Evolutionary conservation across 2,113 vertebrate genomes (phyloP).

Genomic region (Martes martes): DNA sequence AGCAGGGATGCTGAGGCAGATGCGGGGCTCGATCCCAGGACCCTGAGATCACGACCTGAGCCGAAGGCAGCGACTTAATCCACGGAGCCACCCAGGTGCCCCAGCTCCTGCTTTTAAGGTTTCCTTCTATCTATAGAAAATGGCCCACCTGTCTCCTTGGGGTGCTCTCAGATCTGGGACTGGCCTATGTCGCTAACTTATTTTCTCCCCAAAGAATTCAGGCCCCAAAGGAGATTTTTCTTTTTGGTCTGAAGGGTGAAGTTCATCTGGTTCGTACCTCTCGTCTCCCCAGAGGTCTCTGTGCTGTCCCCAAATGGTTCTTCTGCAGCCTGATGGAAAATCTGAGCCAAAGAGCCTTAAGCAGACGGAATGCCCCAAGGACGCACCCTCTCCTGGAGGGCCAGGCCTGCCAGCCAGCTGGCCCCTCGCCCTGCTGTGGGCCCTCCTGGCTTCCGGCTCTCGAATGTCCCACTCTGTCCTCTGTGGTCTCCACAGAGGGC

Average conservation of each 20-base stretch:
- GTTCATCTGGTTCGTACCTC: neutral
- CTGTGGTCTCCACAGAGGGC: neutral
- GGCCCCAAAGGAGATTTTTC: neutral
- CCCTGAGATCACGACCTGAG: no score
- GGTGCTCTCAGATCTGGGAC: neutral
- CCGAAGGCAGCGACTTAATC: no score
- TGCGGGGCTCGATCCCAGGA: no score
- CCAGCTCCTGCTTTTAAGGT: neutral
- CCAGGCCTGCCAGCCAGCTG: neutral
- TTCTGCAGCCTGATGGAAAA: conserved; percentile 19
- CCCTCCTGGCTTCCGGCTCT: neutral
- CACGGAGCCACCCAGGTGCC: no score
- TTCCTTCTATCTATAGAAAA: neutral
- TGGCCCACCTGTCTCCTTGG: accelerated
- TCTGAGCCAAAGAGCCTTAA: neutral
- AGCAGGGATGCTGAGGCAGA: no score
- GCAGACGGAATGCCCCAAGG: neutral
- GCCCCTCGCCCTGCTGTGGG: neutral
- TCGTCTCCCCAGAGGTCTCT: neutral
- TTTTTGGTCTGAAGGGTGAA: neutral
- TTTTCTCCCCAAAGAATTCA: neutral
- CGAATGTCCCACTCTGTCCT: neutral
- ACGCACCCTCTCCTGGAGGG: neutral
- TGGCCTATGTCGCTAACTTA: accelerated
- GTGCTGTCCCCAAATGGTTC: neutral